Evolutionary conservation across 2,797 vertebrate species (phyloP), one percentile per base, ranked within the genome.

Genomic region (Tarsius wallacei): DNA sequence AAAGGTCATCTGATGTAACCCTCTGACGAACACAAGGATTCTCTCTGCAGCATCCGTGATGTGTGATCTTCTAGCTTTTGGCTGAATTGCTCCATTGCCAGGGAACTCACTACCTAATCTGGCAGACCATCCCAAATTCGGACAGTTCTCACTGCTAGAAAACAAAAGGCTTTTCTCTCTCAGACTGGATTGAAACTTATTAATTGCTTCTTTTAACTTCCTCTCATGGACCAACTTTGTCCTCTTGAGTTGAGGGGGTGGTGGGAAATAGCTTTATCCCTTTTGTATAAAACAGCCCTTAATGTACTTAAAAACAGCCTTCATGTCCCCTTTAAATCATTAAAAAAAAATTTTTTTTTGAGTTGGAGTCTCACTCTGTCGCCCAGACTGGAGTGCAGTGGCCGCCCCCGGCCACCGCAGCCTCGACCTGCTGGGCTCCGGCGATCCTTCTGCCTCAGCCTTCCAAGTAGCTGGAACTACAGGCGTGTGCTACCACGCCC

Each of bases 111-210:
- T 33, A 22, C 64, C 51, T 86, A 84, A 77, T 3, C 73, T 5
- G 17, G 47, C 19, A 86, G 66, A 47, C 28, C 33, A 13, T 55
- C 21, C 47, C 14, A 15, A 33, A 24, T 68, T 64, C 31, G 85
- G 53, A 53, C 28, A 26, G 49, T 66, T 83, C 57, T 89, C 63
- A 26, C 31, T 68, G n/a, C 26, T 91, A 68, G 61, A 55, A 83
- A 73, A 77, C 42, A 74, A 85, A 77, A 42, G 63, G 81, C 47
- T 63, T 73, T 80, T 87, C 49, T 55, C 70, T 51, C 78, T 93
- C 5, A 9, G 19, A 24, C n/a, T 74, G 21, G 66, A 73, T 33
- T 47, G 66, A 78, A 94, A 90, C 51, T 92, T 49, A 42, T 42
- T 42, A 42, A 42, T 42, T 74, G 49, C 36, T 63, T 42, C 73